phyloP scores from a whole-genome alignment of 2,113 vertebrate species.

The Ceyx margarethae region DNA sequence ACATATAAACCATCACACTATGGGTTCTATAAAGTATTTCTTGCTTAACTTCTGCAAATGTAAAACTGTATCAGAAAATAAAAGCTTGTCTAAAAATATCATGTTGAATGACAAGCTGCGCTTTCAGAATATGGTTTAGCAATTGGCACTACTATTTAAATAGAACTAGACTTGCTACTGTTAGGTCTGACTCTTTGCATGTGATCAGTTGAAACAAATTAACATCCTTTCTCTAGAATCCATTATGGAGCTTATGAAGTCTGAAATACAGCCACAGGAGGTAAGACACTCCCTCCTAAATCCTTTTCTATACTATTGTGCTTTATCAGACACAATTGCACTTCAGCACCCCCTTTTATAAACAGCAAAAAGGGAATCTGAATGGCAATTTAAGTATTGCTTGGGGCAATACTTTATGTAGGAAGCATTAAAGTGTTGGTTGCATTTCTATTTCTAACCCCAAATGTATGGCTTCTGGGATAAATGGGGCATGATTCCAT shows the following conservation, averaged over 20 bases:
- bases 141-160: background rate
- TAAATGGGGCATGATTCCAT: background rate
- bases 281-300: slow-evolving; percentile 70
- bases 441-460: background rate
- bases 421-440: background rate
- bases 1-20: background rate
- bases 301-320: background rate
- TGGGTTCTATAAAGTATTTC: background rate
- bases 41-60: background rate
- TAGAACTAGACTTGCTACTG: background rate
- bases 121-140: background rate
- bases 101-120: background rate
- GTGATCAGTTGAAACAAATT: slow-evolving; percentile 39
- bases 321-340: background rate
- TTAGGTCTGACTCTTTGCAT: slow-evolving; percentile 4
- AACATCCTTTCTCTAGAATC: slow-evolving; percentile 67
- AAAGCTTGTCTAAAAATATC: background rate
- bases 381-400: background rate
- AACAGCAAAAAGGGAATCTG: background rate
- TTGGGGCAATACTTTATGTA: background rate
- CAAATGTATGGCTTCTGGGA: background rate
- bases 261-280: slow-evolving; percentile 83
- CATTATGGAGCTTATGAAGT: slow-evolving; percentile 71
- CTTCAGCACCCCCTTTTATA: background rate
- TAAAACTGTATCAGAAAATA: background rate